A percentile compares a stretch with the other conserved stretches of the same genome.
phyloP scores from a whole-genome alignment of 2,888 invertebrate genomes.

The Homarus gammarus region DNA sequence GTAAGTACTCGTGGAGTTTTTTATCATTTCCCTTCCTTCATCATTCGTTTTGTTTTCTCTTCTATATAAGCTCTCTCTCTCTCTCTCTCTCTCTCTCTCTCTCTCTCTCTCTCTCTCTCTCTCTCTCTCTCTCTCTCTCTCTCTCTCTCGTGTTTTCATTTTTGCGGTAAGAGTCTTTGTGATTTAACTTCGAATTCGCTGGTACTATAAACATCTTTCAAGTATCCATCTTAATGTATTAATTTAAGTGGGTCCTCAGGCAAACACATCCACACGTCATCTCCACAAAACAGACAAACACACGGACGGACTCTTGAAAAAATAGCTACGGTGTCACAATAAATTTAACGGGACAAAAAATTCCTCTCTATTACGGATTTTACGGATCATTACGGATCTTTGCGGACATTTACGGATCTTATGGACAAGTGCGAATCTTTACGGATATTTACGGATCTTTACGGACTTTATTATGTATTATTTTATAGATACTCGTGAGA shows the following conservation, averaged over 20 bases:
- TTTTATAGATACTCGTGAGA: too few species aligned
- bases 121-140: constrained; percentile 34
- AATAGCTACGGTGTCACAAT: too few species aligned
- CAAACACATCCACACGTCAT: too few species aligned
- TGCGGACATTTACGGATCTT: too few species aligned
- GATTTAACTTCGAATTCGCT: background rate
- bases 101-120: background rate
- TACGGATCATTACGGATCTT: too few species aligned
- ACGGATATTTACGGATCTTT: background rate
- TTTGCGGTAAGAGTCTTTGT: background rate
- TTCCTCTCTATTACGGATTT: too few species aligned
- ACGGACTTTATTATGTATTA: background rate
- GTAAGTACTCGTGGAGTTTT: background rate
- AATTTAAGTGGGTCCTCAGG: too few species aligned
- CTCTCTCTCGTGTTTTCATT: constrained; percentile 16
- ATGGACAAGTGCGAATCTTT: too few species aligned
- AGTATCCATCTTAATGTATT: too few species aligned
- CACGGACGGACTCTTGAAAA: background rate
- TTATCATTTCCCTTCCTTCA: background rate
- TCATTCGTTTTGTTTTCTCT: background rate
- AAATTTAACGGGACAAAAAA: too few species aligned
- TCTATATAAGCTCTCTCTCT: background rate
- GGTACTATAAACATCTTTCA: background rate
- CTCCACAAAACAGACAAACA: background rate
- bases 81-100: background rate